These are phyloP conservation scores for Ochotona curzoniae DNA, from an alignment of 2,113 vertebrate genomes.

Conservation along the genomic window DNA sequence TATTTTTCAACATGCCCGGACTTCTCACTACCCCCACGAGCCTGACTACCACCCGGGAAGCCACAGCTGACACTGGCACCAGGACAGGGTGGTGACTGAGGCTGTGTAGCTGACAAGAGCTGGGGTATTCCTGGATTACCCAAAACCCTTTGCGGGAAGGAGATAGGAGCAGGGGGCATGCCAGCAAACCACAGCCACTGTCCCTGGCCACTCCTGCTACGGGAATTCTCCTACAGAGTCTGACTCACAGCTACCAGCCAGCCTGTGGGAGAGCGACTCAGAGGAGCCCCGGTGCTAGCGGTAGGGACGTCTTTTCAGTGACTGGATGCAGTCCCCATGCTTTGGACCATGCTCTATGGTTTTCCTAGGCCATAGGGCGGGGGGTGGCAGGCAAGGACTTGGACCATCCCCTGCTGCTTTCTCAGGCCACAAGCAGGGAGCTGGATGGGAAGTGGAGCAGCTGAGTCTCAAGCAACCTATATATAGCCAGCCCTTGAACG, in stretches of 20 bases:
- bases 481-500: too few relatives aligned
- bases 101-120: background rate
- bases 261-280: background rate
- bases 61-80: too few relatives aligned
- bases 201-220: background rate
- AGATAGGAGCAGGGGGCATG: background rate
- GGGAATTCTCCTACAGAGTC: background rate
- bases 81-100: fast-evolving
- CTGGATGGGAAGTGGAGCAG: background rate
- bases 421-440: too few relatives aligned
- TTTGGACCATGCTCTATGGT: too few relatives aligned
- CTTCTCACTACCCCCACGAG: too few relatives aligned
- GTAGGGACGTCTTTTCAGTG: background rate
- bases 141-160: background rate
- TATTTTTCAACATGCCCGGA: too few relatives aligned
- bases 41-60: too few relatives aligned
- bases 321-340: background rate
- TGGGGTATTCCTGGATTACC: background rate
- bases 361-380: too few relatives aligned
- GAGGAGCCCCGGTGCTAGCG: background rate
- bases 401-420: too few relatives aligned
- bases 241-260: background rate
- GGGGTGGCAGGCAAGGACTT: too few relatives aligned
- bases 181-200: background rate
- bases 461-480: too few relatives aligned